Evolutionary conservation across 2,797 vertebrate genomes (phyloP), one percentile per base, ranked within the genome.

Genomic region (Thalassophryne amazonica): DNA sequence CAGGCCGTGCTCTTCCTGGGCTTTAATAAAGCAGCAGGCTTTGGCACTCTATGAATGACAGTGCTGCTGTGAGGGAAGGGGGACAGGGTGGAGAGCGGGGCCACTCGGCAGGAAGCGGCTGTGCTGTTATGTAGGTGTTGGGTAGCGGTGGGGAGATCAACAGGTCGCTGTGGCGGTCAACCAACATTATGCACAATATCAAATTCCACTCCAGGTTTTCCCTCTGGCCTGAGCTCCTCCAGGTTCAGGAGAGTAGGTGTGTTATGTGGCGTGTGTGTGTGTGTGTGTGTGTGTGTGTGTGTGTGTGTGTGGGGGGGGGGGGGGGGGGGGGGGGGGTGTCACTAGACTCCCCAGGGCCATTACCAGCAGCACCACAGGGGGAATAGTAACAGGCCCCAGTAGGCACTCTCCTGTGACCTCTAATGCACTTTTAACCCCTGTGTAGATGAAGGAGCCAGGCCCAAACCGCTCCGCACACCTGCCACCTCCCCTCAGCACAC

Each of bases 31-130:
- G 92, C 93, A 93, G 76, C 84, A 78, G 80, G 93, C 91, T 94
- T 81, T 96, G 95, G 95, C 94, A 95, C 91, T 71, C 91, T 90
- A 93, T 95, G 94, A 97, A 96, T 96, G 94, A 95, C 92, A 94
- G 89, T 83, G 87, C 81, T 82, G 89, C 90, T 81, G 86, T 9
- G 88, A 88, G 49, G 71, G 66, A 69, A 88, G 86, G 72, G 87
- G 81, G 80, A 87, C 88, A 88, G 87, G 61, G 71, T 65, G 88
- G 86, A 86, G 87, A 86, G n/a, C 85, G 86, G 72, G 50, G 39
- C 6, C 59, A 20, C 61, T 68, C 37, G 31, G 73, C 49, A 39
- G 69, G 56, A 37, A 48, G 28, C 23, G 40, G 9, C 9, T 36
- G 28, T 33, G 24, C 33, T 35, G 32, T 12, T 8, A 30, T 62